Percentiles rank a stretch among this genome's conserved stretches.
These are phyloP conservation scores for Phalloptychus januarius DNA, from an alignment of 2,797 vertebrate genomes.

Conservation along the genomic window DNA sequence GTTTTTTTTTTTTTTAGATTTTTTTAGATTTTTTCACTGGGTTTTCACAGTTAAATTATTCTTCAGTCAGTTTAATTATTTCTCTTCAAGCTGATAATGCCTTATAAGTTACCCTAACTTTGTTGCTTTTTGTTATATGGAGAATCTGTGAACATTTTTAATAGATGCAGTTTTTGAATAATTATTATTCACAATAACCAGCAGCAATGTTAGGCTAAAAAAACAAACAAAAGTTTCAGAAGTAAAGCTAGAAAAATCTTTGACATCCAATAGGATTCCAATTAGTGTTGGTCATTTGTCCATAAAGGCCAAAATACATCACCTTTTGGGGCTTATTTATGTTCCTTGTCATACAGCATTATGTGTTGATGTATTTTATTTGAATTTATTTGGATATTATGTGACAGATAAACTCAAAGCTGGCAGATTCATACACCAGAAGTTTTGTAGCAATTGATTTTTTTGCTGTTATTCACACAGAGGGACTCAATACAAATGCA, in stretches of 20 bases:
- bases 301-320: not conserved
- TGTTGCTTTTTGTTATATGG: not conserved
- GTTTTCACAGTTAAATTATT: not conserved
- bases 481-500: not conserved
- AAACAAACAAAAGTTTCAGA: too few relatives aligned
- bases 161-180: not conserved
- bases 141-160: not conserved
- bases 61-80: not conserved
- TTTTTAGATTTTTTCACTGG: not conserved
- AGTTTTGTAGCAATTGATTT: not conserved
- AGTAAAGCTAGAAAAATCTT: not conserved
- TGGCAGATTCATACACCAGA: not conserved
- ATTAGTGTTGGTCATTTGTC: not conserved
- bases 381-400: not conserved
- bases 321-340: not conserved
- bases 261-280: not conserved
- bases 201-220: not conserved
- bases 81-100: not conserved
- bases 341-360: not conserved
- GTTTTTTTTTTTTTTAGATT: not conserved
- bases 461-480: not conserved
- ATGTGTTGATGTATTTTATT: not conserved
- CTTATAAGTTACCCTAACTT: not conserved
- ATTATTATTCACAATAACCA: not conserved
- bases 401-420: not conserved